Percentiles rank a stretch among this genome's conserved stretches.
Evolutionary conservation across 2,113 vertebrate genomes (phyloP).

Genomic region (Aleadryas rufinucha): DNA sequence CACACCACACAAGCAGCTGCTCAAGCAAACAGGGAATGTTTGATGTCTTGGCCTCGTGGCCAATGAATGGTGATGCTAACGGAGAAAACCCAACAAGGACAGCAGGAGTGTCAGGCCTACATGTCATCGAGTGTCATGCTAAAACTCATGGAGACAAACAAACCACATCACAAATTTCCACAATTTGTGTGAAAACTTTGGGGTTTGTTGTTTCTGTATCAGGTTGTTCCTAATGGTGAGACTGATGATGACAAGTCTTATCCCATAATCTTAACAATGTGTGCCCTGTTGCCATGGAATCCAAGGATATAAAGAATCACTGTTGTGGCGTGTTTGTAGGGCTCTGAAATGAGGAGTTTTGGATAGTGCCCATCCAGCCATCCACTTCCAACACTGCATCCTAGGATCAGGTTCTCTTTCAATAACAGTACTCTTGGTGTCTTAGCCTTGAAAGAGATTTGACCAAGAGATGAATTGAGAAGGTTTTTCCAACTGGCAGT

Average conservation of each 20-base stretch:
- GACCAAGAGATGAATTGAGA: background rate
- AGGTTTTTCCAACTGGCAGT: background rate
- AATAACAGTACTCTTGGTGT: background rate
- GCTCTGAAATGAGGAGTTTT: background rate
- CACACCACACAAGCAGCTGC: background rate
- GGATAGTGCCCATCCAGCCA: background rate
- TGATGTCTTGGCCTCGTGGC: background rate
- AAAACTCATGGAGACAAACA: background rate
- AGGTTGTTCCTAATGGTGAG: background rate
- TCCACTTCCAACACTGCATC: background rate
- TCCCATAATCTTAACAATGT: background rate
- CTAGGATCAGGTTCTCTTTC: background rate
- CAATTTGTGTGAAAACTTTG: background rate
- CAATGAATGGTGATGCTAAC: background rate
- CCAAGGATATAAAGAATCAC: background rate
- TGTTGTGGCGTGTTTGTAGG: rapidly evolving
- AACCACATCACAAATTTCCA: background rate
- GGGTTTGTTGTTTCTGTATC: background rate
- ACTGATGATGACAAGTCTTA: background rate
- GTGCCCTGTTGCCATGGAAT: background rate
- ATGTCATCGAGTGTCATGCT: background rate
- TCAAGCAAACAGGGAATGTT: background rate
- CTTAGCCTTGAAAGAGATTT: background rate
- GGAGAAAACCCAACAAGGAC: background rate
- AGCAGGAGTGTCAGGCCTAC: background rate